phyloP scores from a whole-genome alignment of 2,113 vertebrate genomes.

The Lates calcarifer region DNA sequence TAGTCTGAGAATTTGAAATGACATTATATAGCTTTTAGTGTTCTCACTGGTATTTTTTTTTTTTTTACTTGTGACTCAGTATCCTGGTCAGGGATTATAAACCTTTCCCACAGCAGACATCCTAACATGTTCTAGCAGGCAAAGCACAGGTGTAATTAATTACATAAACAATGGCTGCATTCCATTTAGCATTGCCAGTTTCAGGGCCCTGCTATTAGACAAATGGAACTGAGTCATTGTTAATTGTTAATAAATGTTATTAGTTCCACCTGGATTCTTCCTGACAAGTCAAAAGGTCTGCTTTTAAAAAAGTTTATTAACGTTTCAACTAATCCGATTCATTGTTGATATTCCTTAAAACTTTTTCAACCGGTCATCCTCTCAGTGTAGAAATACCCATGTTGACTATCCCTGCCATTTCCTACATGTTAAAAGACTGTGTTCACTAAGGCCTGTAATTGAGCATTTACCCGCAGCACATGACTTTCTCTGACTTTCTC shows the following conservation, averaged over 20 bases:
- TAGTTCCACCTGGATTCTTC: background rate
- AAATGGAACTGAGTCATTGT: background rate
- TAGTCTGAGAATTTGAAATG: background rate
- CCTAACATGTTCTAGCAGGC: background rate
- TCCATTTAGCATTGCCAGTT: background rate
- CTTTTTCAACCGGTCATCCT: background rate
- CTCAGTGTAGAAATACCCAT: background rate
- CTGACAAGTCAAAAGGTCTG: background rate
- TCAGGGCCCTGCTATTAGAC: background rate
- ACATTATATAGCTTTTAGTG: too few relatives aligned
- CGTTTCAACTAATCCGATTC: background rate
- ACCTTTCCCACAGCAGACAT: background rate
- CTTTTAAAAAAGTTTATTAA: background rate
- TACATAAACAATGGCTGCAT: background rate
- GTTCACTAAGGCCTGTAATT: background rate
- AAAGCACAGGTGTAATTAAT: background rate
- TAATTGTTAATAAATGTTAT: too few relatives aligned
- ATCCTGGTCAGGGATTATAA: background rate
- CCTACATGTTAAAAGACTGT: background rate
- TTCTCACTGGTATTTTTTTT: too few relatives aligned
- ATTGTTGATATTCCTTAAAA: background rate
- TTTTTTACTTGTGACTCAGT: background rate
- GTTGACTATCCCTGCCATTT: background rate
- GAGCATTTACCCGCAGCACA: background rate
- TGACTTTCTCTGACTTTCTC: constrained; percentile 1